These are phyloP conservation scores for Linepithema humile DNA, from an alignment of 1,140 invertebrate species.

Conservation along the genomic window DNA sequence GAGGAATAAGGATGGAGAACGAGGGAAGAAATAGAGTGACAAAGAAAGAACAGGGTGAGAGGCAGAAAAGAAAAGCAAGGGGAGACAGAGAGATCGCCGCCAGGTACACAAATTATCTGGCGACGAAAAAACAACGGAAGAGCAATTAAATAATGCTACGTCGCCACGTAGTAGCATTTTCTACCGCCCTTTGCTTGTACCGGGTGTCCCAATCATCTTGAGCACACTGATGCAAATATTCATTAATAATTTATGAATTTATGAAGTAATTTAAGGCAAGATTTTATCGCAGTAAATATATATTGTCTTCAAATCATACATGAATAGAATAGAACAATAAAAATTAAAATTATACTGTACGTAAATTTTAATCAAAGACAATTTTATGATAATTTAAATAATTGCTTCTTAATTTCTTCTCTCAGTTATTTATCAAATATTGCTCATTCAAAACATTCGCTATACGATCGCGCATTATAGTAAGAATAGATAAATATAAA, in stretches of 20 bases:
- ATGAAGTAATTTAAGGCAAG: not conserved
- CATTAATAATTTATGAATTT: not conserved
- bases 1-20: constrained; percentile 19
- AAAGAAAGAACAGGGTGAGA: constrained; percentile 8
- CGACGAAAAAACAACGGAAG: constrained; percentile 82
- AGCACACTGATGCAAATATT: not conserved
- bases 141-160: constrained; percentile 83
- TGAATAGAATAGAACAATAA: not conserved
- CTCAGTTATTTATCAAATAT: not conserved
- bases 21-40: constrained; percentile 23
- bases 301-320: not conserved
- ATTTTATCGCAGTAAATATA: not conserved
- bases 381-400: not conserved
- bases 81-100: constrained; percentile 66
- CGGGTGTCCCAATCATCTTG: constrained; percentile 62
- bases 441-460: not conserved
- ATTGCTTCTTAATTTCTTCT: not conserved
- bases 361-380: not conserved
- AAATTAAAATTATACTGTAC: not conserved
- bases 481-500: constrained; percentile 2
- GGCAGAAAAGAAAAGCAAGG: constrained; percentile 17
- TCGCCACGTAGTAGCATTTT: constrained; percentile 75
- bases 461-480: not conserved
- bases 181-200: constrained; percentile 60
- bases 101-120: constrained; percentile 83